phyloP scores from a whole-genome alignment of 2,797 vertebrate species.

The Chrysocyon brachyurus region DNA sequence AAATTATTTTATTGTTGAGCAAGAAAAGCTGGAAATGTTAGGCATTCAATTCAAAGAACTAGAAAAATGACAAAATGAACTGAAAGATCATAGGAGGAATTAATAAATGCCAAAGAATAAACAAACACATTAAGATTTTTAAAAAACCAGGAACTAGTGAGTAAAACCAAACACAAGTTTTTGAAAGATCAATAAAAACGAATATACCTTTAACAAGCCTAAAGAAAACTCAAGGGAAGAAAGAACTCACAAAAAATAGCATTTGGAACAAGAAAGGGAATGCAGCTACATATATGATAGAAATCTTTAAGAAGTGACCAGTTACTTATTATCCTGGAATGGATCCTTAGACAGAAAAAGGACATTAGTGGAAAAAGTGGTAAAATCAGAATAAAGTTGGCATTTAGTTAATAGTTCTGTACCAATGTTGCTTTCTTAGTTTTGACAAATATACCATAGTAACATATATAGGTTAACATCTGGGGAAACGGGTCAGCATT shows the following conservation, averaged over 20 bases:
- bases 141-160: neutral
- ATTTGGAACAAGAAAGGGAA: neutral
- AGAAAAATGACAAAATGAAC: neutral
- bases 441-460: neutral
- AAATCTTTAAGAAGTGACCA: neutral
- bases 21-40: neutral
- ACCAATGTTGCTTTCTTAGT: neutral
- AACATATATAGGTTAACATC: neutral
- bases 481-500: neutral
- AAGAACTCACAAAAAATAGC: neutral
- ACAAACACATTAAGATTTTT: neutral
- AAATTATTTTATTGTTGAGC: neutral
- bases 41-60: neutral
- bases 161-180: neutral
- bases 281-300: neutral
- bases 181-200: neutral
- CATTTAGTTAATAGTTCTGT: neutral
- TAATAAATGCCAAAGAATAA: neutral
- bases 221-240: neutral
- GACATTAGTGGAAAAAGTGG: neutral
- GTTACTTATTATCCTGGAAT: neutral
- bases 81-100: neutral
- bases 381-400: neutral
- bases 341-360: neutral
- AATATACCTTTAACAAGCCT: neutral